Evolutionary conservation across 2,113 vertebrate genomes (phyloP).

Genomic region (Apeltes quadracus): DNA sequence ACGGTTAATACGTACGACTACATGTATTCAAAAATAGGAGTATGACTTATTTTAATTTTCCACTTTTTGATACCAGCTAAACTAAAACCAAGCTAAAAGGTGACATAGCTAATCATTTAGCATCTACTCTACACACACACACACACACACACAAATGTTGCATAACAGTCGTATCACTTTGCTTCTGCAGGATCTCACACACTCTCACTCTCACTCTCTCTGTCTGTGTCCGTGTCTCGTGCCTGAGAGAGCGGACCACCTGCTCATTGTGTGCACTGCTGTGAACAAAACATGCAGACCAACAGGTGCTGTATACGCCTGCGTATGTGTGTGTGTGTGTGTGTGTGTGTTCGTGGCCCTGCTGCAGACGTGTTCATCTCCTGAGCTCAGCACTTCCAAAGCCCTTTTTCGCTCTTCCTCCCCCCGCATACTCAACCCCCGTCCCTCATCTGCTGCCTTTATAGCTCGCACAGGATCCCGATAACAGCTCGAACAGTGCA

Average conservation of each 20-base stretch:
- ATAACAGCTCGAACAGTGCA: neutral
- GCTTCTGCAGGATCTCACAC: neutral
- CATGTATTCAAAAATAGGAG: neutral
- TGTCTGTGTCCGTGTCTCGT: slow-evolving; percentile 11
- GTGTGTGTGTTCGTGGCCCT: slow-evolving; percentile 2
- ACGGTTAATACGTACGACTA: neutral
- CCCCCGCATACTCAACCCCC: neutral
- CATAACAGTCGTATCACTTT: slow-evolving; percentile 34
- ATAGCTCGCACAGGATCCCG: neutral
- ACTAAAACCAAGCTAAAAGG: neutral
- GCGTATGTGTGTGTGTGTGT: slow-evolving; percentile 8
- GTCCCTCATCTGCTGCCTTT: slow-evolving; percentile 15
- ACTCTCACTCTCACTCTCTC: neutral
- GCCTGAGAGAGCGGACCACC: slow-evolving; percentile 51
- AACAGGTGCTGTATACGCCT: slow-evolving; percentile 58
- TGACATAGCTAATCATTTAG: neutral
- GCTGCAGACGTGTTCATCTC: slow-evolving; percentile 64
- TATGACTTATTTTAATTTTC: neutral
- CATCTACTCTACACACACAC: neutral
- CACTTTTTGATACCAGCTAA: neutral
- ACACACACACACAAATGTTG: neutral
- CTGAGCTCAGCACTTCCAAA: slow-evolving; percentile 69
- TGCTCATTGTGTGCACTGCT: slow-evolving; percentile 71
- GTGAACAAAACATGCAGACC: slow-evolving; percentile 28
- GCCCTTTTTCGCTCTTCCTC: slow-evolving; percentile 26